Percentiles rank a stretch among this genome's conserved stretches.
Conservation (phyloP, 1,140 invertebrate species). For the Apocrypta bakeri region DNA sequence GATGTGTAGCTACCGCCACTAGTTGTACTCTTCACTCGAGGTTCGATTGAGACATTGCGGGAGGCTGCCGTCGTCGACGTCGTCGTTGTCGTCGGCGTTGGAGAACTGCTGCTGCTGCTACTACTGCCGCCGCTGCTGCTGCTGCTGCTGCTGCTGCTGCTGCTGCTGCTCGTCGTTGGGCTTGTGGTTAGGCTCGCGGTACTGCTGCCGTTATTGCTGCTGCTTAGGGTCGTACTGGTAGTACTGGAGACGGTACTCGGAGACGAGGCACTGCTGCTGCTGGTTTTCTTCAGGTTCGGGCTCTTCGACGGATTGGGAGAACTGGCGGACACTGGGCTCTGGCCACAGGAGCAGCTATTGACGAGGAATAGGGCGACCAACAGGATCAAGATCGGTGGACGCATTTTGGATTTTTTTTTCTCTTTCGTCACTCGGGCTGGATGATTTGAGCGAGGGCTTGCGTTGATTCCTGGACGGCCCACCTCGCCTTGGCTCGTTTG, state of each 20-base stretch:
- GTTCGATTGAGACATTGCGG: slow-evolving; percentile 56
- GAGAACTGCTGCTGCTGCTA: neutral
- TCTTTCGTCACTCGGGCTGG: neutral
- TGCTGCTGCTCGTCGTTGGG: neutral
- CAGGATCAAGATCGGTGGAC: neutral
- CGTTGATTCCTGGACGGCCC: neutral
- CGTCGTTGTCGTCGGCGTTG: slow-evolving; percentile 54
- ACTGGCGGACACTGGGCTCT: neutral
- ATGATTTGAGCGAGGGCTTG: neutral
- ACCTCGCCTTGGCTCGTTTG: neutral
- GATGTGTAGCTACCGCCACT: slow-evolving; percentile 54
- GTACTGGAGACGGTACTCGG: neutral
- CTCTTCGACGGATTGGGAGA: neutral
- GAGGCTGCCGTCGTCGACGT: slow-evolving; percentile 43
- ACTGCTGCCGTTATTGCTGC: neutral
- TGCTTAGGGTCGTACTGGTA: neutral
- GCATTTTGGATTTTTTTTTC: neutral
- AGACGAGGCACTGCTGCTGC: too few species aligned
- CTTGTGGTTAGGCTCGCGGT: too few species aligned
- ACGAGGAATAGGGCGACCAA: slow-evolving; percentile 22
- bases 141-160: neutral
- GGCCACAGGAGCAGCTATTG: slow-evolving; percentile 12
- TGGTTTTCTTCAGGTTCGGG: slow-evolving; percentile 1
- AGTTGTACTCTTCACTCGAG: slow-evolving; percentile 53
- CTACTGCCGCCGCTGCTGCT: neutral